Conservation (phyloP, 2,797 vertebrate genomes). For the Brachyalestes nurse region DNA sequence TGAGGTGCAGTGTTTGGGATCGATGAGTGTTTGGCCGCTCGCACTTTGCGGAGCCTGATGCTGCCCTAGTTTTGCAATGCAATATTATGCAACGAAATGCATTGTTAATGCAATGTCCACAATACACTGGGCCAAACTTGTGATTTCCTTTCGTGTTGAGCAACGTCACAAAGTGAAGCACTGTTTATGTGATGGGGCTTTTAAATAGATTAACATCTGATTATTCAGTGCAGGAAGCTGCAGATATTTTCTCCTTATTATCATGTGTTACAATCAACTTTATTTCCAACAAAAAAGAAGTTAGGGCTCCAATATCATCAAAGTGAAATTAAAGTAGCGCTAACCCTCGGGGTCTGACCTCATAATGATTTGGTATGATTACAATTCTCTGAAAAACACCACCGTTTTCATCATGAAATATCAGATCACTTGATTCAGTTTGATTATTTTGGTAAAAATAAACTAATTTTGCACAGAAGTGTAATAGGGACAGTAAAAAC, state of each 20-base stretch:
- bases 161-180: background rate
- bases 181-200: background rate
- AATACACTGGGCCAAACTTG: slow-evolving; percentile 26
- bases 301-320: too few relatives aligned
- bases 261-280: too few relatives aligned
- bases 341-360: too few relatives aligned
- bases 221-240: background rate
- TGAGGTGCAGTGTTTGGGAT: slow-evolving; percentile 61
- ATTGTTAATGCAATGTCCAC: slow-evolving; percentile 17
- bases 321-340: too few relatives aligned
- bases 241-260: background rate
- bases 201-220: background rate
- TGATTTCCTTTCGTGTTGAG: slow-evolving; percentile 11
- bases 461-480: too few relatives aligned
- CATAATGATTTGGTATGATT: too few relatives aligned
- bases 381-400: too few relatives aligned
- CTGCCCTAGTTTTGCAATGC: slow-evolving; percentile 55
- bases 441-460: too few relatives aligned
- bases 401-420: too few relatives aligned
- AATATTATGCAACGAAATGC: slow-evolving; percentile 29
- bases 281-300: too few relatives aligned
- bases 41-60: slow-evolving; percentile 38
- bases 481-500: too few relatives aligned
- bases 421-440: too few relatives aligned
- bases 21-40: slow-evolving; percentile 54